phyloP scores from a whole-genome alignment of 2,888 invertebrate species.

The Gibbula magus region DNA sequence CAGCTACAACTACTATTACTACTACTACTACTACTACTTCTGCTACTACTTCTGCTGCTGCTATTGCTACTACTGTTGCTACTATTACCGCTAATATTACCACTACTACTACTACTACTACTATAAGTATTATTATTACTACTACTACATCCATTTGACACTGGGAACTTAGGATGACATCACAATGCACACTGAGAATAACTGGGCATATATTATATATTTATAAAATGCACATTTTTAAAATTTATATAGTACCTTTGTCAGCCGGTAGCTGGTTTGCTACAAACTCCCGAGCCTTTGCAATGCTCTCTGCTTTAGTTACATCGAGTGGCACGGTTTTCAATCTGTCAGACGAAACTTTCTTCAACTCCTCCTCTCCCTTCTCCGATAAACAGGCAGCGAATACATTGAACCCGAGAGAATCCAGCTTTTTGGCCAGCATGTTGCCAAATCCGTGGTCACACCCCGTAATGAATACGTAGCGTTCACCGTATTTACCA shows the following conservation, averaged over 20 bases:
- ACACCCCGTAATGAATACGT: conserved; percentile 66
- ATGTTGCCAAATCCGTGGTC: conserved; percentile 63
- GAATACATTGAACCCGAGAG: conserved; percentile 53
- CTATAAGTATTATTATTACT: too few species aligned
- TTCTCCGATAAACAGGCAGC: conserved; percentile 53
- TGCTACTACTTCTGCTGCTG: too few species aligned
- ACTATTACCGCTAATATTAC: too few species aligned
- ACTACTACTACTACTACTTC: too few species aligned
- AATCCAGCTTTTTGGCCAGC: conserved; percentile 54
- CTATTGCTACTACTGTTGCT: conserved; percentile 18
- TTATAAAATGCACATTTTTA: too few species aligned
- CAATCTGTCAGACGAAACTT: conserved; percentile 35
- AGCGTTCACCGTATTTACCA: conserved; percentile 40
- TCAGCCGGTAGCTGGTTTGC: conserved; percentile 31
- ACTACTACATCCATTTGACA: too few species aligned
- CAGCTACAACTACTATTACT: too few species aligned
- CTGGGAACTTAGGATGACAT: too few species aligned
- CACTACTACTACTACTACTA: not conserved
- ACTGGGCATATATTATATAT: too few species aligned
- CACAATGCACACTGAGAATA: too few species aligned
- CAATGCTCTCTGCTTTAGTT: conserved; percentile 34
- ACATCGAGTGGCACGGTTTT: conserved; percentile 34
- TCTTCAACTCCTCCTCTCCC: conserved; percentile 41
- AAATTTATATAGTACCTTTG: conserved; percentile 30
- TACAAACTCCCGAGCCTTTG: conserved; percentile 31